phyloP scores from a whole-genome alignment of 2,888 invertebrate genomes.

The Chloroclysta siterata region DNA sequence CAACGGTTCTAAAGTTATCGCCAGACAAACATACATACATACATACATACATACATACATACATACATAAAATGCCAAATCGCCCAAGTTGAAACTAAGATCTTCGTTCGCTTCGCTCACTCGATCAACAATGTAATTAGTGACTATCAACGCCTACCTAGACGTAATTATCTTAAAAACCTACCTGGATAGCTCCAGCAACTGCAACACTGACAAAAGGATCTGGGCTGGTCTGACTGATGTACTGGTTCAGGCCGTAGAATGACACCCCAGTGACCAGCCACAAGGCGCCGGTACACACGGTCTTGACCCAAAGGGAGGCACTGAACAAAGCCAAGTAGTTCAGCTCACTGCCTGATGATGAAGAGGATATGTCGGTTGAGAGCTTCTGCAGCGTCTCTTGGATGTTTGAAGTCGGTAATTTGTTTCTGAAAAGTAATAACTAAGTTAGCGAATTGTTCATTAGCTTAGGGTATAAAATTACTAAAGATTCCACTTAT shows the following conservation, averaged over 20 bases:
- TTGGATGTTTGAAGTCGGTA: slow-evolving; percentile 76
- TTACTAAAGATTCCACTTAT: too few relatives aligned
- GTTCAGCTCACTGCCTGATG: slow-evolving; percentile 69
- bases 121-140: too few relatives aligned
- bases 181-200: slow-evolving; percentile 79
- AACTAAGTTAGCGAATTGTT: too few relatives aligned
- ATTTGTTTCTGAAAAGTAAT: slow-evolving; percentile 71
- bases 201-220: slow-evolving; percentile 92
- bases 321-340: slow-evolving; percentile 87
- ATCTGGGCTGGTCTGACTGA: slow-evolving; percentile 90
- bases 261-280: slow-evolving; percentile 92
- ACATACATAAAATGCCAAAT: too few relatives aligned
- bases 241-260: slow-evolving; percentile 93
- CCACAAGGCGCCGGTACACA: slow-evolving; percentile 90
- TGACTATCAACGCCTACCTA: too few relatives aligned
- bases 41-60: too few relatives aligned
- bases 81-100: too few relatives aligned
- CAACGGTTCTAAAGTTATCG: too few relatives aligned
- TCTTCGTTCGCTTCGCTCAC: too few relatives aligned
- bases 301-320: slow-evolving; percentile 86
- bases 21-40: too few relatives aligned
- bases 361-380: slow-evolving; percentile 53
- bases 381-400: slow-evolving; percentile 68
- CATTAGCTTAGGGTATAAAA: too few relatives aligned
- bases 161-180: too few relatives aligned